Percentiles rank a stretch among this genome's conserved stretches.
These are phyloP conservation scores for Hirtodrosophila histrioides DNA, from an alignment of 2,888 invertebrate genomes.

Conservation along the genomic window DNA sequence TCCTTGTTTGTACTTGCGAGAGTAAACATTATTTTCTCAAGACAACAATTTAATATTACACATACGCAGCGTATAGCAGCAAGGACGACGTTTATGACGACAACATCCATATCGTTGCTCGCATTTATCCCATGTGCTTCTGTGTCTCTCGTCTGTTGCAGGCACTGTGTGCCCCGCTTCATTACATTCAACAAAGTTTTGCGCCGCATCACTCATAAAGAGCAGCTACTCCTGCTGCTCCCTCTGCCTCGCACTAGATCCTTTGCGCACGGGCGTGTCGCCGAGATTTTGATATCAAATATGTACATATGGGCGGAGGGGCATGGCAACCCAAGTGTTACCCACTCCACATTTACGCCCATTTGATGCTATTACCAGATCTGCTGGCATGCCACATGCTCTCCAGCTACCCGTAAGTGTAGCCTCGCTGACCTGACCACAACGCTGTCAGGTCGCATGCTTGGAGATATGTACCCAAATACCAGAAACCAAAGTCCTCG, in stretches of 20 bases:
- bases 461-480: constrained; percentile 3
- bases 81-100: constrained; percentile 54
- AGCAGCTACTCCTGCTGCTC: constrained; percentile 20
- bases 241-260: constrained; percentile 1
- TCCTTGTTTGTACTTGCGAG: constrained; percentile 56
- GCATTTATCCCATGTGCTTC: constrained; percentile 38
- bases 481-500: constrained; percentile 38
- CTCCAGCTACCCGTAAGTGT: background rate
- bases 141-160: constrained; percentile 9
- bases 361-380: constrained; percentile 38
- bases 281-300: constrained; percentile 45
- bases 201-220: constrained; percentile 65
- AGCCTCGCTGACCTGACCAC: constrained; percentile 32
- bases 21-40: constrained; percentile 75
- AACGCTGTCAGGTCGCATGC: constrained; percentile 8
- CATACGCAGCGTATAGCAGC: constrained; percentile 60
- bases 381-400: constrained; percentile 32
- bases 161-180: constrained; percentile 13
- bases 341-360: background rate
- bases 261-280: constrained; percentile 41
- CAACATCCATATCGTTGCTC: constrained; percentile 47
- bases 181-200: constrained; percentile 56
- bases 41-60: constrained; percentile 77
- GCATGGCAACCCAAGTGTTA: constrained; percentile 21
- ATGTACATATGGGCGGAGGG: constrained; percentile 16